Percentiles rank a stretch among this genome's conserved stretches.
Evolutionary conservation across 2,888 invertebrate genomes (phyloP).

Genomic region (Platycheirus rosarum): DNA sequence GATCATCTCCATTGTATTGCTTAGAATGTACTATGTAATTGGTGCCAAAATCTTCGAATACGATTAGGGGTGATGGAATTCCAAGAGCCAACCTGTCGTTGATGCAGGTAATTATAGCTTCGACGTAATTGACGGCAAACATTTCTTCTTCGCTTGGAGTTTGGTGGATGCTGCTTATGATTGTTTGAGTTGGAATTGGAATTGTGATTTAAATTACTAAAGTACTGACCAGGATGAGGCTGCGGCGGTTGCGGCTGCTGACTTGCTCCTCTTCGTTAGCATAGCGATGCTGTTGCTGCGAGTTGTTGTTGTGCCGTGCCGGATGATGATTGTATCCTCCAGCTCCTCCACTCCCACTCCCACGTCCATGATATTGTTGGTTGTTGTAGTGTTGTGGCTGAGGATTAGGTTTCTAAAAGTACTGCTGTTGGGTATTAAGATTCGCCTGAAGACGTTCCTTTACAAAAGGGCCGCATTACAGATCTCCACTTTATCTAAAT

Average conservation of each 20-base stretch:
- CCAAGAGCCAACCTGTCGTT: slow-evolving; percentile 90
- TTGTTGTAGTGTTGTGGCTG: slow-evolving; percentile 65
- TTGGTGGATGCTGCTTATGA: slow-evolving; percentile 46
- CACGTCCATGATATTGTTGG: slow-evolving; percentile 66
- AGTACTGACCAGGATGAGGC: slow-evolving; percentile 66
- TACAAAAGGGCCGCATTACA: slow-evolving; percentile 51
- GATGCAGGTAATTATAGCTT: slow-evolving; percentile 87
- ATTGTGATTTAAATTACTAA: slow-evolving; percentile 53
- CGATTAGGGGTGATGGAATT: slow-evolving; percentile 86
- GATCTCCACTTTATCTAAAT: too few relatives aligned
- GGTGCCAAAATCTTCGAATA: slow-evolving; percentile 85
- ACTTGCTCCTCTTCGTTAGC: slow-evolving; percentile 51
- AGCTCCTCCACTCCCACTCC: slow-evolving; percentile 60
- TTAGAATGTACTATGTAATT: slow-evolving; percentile 85
- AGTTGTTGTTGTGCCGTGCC: slow-evolving; percentile 63
- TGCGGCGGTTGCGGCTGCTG: slow-evolving; percentile 67
- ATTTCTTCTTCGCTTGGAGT: slow-evolving; percentile 75
- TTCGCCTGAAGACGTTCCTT: slow-evolving; percentile 71
- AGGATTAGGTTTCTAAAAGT: slow-evolving; percentile 55
- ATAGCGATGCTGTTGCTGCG: slow-evolving; percentile 62
- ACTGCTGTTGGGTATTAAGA: slow-evolving; percentile 58
- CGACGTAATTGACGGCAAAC: slow-evolving; percentile 83
- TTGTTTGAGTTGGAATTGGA: slow-evolving; percentile 27
- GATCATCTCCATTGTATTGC: slow-evolving; percentile 86
- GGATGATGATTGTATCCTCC: slow-evolving; percentile 62